Percentiles rank a stretch among this genome's conserved stretches.
Evolutionary conservation across 92 coral and sea anemone genomes (phyloP).

Genomic region (Nematostella vectensis): DNA sequence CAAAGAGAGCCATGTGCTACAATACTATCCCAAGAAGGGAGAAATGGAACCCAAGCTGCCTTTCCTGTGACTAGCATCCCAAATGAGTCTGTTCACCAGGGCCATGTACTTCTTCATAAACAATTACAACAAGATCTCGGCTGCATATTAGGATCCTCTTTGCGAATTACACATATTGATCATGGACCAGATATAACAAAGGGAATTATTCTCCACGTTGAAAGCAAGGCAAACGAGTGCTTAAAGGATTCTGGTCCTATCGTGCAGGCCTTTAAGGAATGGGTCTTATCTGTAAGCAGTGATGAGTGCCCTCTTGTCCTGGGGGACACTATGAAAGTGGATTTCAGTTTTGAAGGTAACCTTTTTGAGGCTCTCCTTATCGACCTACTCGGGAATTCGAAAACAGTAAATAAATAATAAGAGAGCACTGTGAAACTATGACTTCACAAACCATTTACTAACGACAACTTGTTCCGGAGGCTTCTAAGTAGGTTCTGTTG

Average conservation of each 20-base stretch:
- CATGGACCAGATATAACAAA: conserved; percentile 45
- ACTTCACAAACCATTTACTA: too few relatives aligned
- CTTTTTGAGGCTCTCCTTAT: too few relatives aligned
- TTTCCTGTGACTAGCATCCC: too few relatives aligned
- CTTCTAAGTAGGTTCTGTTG: too few relatives aligned
- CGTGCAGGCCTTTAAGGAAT: conserved; percentile 30
- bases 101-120: too few relatives aligned
- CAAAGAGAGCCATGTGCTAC: too few relatives aligned
- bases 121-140: neutral
- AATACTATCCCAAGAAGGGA: too few relatives aligned
- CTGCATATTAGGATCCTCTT: neutral
- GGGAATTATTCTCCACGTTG: conserved; percentile 78
- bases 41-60: too few relatives aligned
- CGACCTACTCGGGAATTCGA: neutral
- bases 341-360: conserved; percentile 18
- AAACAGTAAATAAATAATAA: neutral
- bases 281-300: conserved; percentile 35
- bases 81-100: too few relatives aligned
- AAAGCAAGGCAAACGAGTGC: conserved; percentile 33
- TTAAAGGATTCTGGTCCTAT: conserved; percentile 18
- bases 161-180: conserved; percentile 1
- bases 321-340: conserved; percentile 32
- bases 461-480: too few relatives aligned
- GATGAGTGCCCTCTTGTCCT: conserved; percentile 34
- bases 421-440: too few relatives aligned